A percentile compares a stretch with the other conserved stretches of the same genome.
These are phyloP conservation scores for Paracentrotus lividus DNA, from an alignment of 53 echinoderm and acorn worm genomes.

Conservation along the genomic window DNA sequence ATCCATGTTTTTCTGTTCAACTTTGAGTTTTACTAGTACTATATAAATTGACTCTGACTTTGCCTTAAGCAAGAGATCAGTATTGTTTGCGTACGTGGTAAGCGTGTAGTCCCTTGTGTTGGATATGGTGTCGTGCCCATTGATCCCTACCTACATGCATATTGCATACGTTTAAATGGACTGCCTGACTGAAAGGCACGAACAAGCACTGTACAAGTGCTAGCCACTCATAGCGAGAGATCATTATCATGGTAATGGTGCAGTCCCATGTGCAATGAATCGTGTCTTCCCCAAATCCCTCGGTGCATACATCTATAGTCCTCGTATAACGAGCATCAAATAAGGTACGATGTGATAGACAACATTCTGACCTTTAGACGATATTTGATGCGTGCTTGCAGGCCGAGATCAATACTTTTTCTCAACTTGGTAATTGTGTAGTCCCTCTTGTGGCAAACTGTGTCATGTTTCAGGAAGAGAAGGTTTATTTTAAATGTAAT, in stretches of 20 bases:
- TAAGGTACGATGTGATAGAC: not conserved
- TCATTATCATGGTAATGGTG: slow-evolving; percentile 12
- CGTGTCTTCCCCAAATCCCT: slow-evolving; percentile 42
- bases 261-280: slow-evolving; percentile 24
- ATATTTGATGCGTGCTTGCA: slow-evolving; percentile 23
- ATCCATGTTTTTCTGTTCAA: too few species aligned
- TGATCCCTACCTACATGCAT: slow-evolving; percentile 1
- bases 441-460: slow-evolving; percentile 34
- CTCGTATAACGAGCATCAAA: not conserved
- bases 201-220: not conserved
- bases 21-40: too few species aligned
- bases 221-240: not conserved
- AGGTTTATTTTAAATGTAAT: slow-evolving; percentile 7
- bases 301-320: not conserved
- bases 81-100: not conserved
- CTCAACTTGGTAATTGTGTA: not conserved
- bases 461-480: slow-evolving; percentile 49
- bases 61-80: slow-evolving; percentile 4
- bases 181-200: not conserved
- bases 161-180: slow-evolving; percentile 21
- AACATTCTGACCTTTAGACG: slow-evolving; percentile 35
- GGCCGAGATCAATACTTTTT: slow-evolving; percentile 15
- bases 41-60: not conserved
- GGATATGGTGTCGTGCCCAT: not conserved
- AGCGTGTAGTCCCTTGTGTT: slow-evolving; percentile 3